Evolutionary conservation across 2,888 invertebrate species (phyloP).

Genomic region (Drosophila dives): DNA sequence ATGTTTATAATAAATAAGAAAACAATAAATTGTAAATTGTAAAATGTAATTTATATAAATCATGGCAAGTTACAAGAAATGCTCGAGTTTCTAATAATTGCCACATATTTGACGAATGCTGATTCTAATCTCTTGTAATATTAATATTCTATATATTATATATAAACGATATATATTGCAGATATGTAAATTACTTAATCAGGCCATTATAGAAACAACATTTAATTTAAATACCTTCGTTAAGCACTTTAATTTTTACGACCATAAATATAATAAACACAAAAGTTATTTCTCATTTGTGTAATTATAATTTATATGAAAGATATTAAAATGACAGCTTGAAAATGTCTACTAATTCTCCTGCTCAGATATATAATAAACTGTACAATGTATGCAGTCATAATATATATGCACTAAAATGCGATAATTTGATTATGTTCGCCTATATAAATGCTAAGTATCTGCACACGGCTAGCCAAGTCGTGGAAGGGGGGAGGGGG

Average conservation of each 20-base stretch:
- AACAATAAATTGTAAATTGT: too few relatives aligned
- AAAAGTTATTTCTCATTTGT: neutral
- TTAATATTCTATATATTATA: neutral
- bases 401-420: conserved; percentile 38
- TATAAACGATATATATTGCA: neutral
- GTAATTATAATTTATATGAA: neutral
- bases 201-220: neutral
- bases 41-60: neutral
- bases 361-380: neutral
- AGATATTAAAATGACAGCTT: neutral
- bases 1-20: neutral
- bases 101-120: neutral
- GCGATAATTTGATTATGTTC: conserved; percentile 64
- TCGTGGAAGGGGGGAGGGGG: neutral
- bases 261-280: neutral
- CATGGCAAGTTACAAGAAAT: neutral
- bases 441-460: conserved; percentile 26
- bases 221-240: neutral
- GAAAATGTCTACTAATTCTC: neutral
- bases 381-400: conserved; percentile 6
- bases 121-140: too few relatives aligned
- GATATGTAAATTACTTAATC: neutral
- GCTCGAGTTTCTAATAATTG: accelerated
- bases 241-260: neutral
- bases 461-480: conserved; percentile 15